Conservation (phyloP, 2,797 vertebrate species). For the Serranus cabrilla region DNA sequence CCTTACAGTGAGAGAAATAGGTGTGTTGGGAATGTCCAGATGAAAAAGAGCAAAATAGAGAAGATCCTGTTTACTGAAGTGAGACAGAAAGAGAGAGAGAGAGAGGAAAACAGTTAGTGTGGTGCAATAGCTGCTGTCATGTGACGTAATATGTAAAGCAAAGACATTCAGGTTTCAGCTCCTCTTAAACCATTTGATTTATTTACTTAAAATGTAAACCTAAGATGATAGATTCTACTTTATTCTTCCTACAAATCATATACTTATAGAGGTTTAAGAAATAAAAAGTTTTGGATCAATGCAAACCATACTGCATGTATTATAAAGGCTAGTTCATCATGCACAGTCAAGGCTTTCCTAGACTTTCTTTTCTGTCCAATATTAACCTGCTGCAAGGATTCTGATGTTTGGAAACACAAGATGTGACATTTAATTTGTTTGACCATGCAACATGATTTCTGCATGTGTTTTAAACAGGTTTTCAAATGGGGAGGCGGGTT, state of each 20-base stretch:
- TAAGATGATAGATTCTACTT: neutral
- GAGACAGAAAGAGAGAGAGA: neutral
- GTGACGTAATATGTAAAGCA: neutral
- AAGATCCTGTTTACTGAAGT: neutral
- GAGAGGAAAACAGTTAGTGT: neutral
- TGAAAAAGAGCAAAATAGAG: neutral
- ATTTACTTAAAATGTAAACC: neutral
- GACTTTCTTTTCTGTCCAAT: neutral
- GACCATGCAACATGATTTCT: neutral
- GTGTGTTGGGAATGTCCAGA: neutral
- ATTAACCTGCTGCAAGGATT: neutral
- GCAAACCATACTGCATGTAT: neutral
- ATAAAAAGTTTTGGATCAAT: neutral
- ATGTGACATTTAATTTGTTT: neutral
- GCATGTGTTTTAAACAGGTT: neutral
- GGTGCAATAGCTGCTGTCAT: slow-evolving; percentile 29
- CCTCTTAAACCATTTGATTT: neutral
- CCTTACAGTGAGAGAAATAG: neutral
- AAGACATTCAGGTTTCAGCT: neutral
- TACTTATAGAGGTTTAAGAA: neutral
- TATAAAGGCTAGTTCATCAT: too few species aligned
- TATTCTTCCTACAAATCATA: neutral
- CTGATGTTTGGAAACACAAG: neutral
- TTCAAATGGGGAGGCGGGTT: too few species aligned
- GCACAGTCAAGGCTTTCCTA: neutral